phyloP scores from a whole-genome alignment of 2,888 invertebrate genomes.

The Gryllus longicercus region DNA sequence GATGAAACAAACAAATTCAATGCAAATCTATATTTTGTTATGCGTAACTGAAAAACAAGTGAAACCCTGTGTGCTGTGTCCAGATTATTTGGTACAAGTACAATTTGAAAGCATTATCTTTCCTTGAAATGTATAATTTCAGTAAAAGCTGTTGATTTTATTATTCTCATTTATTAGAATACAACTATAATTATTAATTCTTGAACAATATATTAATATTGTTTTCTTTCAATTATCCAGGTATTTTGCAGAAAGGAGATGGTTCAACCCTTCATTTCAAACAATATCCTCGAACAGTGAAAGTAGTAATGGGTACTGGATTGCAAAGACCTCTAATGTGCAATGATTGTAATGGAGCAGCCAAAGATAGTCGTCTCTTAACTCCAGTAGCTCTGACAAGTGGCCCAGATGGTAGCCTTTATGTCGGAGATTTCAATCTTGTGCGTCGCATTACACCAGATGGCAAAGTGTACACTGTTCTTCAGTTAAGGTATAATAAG shows the following conservation, averaged over 20 bases:
- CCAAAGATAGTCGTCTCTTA: conserved; percentile 79
- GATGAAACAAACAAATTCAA: no score
- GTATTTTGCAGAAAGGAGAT: conserved; percentile 95
- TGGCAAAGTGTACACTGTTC: conserved; percentile 82
- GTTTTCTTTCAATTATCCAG: conserved; percentile 41
- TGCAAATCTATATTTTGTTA: no score
- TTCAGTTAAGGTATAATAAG: conserved; percentile 68
- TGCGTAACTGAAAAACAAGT: no score
- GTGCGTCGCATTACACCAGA: conserved; percentile 87
- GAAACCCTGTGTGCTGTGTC: no score
- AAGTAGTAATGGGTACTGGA: conserved; percentile 90
- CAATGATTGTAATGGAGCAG: conserved; percentile 81
- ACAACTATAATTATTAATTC: no score
- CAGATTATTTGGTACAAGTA: no score
- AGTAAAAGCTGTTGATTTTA: no score
- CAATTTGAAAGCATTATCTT: no score
- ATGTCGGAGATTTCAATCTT: conserved; percentile 95
- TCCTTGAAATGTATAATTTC: no score
- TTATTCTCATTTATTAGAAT: no score
- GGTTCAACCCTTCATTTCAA: conserved; percentile 93
- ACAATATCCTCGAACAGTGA: conserved; percentile 84
- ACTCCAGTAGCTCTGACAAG: conserved; percentile 93
- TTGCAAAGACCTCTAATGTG: conserved; percentile 81
- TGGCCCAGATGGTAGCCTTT: conserved; percentile 93
- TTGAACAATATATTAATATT: no score